These are phyloP conservation scores for Aphidius ervi DNA, from an alignment of 1,140 invertebrate genomes.

Conservation along the genomic window DNA sequence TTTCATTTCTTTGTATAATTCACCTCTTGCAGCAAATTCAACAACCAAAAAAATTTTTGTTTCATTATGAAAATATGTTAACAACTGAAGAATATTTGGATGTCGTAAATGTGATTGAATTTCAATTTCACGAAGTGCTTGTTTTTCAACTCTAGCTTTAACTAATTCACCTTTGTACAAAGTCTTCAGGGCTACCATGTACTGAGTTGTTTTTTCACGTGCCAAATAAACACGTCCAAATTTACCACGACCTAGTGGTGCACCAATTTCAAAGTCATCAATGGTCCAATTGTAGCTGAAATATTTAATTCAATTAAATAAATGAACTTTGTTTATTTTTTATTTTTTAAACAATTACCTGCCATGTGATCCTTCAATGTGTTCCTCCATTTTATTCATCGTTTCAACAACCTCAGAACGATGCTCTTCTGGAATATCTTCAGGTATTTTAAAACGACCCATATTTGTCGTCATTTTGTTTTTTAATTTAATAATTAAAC, in stretches of 20 bases:
- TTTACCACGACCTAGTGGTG: slow-evolving; percentile 80
- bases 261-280: slow-evolving; percentile 81
- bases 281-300: slow-evolving; percentile 68
- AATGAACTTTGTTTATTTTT: neutral
- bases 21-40: slow-evolving; percentile 88
- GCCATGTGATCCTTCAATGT: neutral
- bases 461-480: neutral
- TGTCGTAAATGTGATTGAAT: slow-evolving; percentile 92
- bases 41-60: slow-evolving; percentile 85
- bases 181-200: slow-evolving; percentile 88
- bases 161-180: slow-evolving; percentile 82
- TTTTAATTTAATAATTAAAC: too few species aligned
- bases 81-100: slow-evolving; percentile 83
- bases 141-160: slow-evolving; percentile 71
- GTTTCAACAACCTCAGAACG: neutral
- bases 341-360: neutral
- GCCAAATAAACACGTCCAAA: slow-evolving; percentile 92
- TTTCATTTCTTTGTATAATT: slow-evolving; percentile 78
- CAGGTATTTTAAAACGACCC: neutral
- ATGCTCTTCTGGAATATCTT: neutral
- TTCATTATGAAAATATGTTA: slow-evolving; percentile 90
- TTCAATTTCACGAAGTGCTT: slow-evolving; percentile 89
- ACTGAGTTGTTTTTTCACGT: slow-evolving; percentile 77
- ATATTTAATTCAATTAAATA: neutral
- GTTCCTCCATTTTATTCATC: slow-evolving; percentile 5